Evolutionary conservation across 2,888 invertebrate genomes (phyloP).

Genomic region (Aradus depressus): DNA sequence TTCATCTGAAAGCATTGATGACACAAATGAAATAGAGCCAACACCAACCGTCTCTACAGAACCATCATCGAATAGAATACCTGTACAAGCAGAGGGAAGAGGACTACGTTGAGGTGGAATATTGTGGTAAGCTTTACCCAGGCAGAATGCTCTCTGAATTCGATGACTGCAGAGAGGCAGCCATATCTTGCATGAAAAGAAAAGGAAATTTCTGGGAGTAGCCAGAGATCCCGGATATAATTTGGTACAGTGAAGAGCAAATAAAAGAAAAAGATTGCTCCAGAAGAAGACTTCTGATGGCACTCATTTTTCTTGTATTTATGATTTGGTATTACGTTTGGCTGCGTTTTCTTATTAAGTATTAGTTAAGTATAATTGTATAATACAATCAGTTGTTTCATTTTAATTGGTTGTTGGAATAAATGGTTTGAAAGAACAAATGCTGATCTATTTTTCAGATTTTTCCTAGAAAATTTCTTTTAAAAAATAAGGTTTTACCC

Average conservation of each 20-base stretch:
- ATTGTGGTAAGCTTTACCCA: slow-evolving; percentile 4
- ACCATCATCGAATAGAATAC: slow-evolving; percentile 1
- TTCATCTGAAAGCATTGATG: not conserved
- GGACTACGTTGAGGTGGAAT: slow-evolving; percentile 5
- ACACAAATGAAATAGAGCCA: too few relatives aligned
- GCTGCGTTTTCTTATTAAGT: too few relatives aligned
- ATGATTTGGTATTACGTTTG: not conserved
- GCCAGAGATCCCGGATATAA: slow-evolving; percentile 7
- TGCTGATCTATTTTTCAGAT: too few relatives aligned
- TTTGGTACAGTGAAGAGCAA: slow-evolving; percentile 7
- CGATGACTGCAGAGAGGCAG: slow-evolving; percentile 1
- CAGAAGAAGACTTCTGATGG: not conserved
- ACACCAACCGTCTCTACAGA: too few relatives aligned
- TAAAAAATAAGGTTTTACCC: too few relatives aligned
- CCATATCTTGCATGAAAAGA: not conserved
- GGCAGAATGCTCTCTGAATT: slow-evolving; percentile 1
- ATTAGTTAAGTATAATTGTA: too few relatives aligned
- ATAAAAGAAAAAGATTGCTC: slow-evolving; percentile 9
- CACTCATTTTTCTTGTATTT: slow-evolving; percentile 1
- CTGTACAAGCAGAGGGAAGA: not conserved
- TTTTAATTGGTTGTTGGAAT: too few relatives aligned
- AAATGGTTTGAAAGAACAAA: too few relatives aligned
- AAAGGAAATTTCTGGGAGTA: slow-evolving; percentile 8
- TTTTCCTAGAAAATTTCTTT: too few relatives aligned
- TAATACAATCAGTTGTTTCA: too few relatives aligned